Percentiles rank a stretch among this genome's conserved stretches.
phyloP scores from a whole-genome alignment of 2,888 invertebrate genomes.

The Drosophila lutescens region DNA sequence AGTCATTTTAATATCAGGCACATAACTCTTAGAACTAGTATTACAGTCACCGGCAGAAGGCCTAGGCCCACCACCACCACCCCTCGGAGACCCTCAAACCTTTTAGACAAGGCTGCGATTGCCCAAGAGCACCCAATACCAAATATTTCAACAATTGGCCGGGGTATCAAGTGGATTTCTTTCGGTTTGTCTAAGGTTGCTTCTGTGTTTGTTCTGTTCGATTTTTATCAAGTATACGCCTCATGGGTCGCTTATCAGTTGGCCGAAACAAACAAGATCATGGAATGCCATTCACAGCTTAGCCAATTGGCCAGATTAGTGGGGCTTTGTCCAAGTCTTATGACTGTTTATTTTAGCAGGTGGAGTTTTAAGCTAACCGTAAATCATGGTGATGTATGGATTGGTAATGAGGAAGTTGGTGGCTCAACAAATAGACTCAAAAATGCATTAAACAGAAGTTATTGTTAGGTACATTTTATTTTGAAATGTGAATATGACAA shows the following conservation, averaged over 20 bases:
- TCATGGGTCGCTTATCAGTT: conserved; percentile 53
- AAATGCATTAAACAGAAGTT: conserved; percentile 1
- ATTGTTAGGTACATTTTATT: not conserved
- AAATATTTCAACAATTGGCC: conserved; percentile 36
- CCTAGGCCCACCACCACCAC: not conserved
- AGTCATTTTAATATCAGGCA: conserved; percentile 35
- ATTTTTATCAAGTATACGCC: conserved; percentile 68
- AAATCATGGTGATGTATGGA: conserved; percentile 33
- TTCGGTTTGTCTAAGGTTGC: conserved; percentile 27
- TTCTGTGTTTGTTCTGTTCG: conserved; percentile 37
- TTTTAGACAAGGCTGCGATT: conserved; percentile 21
- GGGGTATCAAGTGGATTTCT: conserved; percentile 30
- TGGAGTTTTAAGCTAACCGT: conserved; percentile 3
- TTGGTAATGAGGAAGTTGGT: conserved; percentile 23
- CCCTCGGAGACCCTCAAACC: not conserved
- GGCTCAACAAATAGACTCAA: not conserved
- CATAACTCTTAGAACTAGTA: conserved; percentile 67
- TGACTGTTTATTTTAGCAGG: conserved; percentile 5
- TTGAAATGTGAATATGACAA: conserved; percentile 2
- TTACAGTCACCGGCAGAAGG: conserved; percentile 26
- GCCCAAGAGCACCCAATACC: conserved; percentile 22
- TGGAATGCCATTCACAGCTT: conserved; percentile 24
- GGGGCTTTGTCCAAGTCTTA: conserved; percentile 20
- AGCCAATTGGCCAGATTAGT: conserved; percentile 25
- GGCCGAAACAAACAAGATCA: conserved; percentile 24